Base-by-base conservation (phyloP, 1,140 invertebrate genomes). In the Drosophila ironensis region DNA sequence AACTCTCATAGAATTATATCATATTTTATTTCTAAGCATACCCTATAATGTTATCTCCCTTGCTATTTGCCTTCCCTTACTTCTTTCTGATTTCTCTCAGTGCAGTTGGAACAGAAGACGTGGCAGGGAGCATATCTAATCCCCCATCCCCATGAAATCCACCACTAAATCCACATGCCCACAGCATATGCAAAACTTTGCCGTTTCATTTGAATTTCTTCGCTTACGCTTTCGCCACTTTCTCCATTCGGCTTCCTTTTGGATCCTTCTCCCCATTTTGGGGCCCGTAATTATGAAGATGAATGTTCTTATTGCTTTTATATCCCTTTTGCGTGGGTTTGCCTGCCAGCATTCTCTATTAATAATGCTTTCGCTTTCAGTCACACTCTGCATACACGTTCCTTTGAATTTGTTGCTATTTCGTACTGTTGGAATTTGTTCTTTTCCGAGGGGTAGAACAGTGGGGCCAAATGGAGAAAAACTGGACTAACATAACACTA, bases 301-400 rank as follows among this genome's bases (percentile, higher is more conserved):
- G 80, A 84, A 84, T 84, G 78, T 84, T 37, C 73, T 84, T 84
- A 86, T 84, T 84, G 78, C 80, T 86, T 84, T 86, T 86, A 86
- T 86, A 78, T 70, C 73, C 53, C 47, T 72, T 63, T 71, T 71
- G 64, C 45, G 37, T 82, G 69, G 40, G 14, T 54, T 37, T 57
- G 57, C 57, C 54, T 78, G 77, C 72, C 68, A 48, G 84, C 78
- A 64, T 84, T 84, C 78, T 82, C 78, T 86, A 84, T 84, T 86
- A 84, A 84, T 84, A 84, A 84, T 84, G 78, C 80, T 66, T 74
- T 86, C 80, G 78, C 80, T 66, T 74, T 86, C 80, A 84, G 78
- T 86, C 78, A 86, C 78, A 84, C 80, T 86, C 78, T 84, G 73
- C 78, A 86, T 84, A 82, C 69, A 86, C 52, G 52, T 84, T 71